phyloP scores from a whole-genome alignment of 2,888 invertebrate species.

The Clanis bilineata region DNA sequence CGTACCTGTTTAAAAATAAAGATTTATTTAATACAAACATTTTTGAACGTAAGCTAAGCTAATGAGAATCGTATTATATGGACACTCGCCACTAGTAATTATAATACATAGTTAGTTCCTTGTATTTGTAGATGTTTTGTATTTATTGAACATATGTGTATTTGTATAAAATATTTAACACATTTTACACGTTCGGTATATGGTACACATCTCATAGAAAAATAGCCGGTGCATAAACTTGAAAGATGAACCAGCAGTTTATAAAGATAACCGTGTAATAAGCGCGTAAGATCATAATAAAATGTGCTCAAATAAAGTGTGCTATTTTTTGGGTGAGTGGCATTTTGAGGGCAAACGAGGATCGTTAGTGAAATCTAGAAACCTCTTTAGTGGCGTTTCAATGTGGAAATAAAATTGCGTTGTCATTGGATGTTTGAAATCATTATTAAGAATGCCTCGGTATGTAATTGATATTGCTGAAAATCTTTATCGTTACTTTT shows the following conservation, averaged over 20 bases:
- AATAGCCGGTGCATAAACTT: not conserved
- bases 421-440: not conserved
- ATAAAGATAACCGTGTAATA: not conserved
- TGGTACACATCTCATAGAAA: too few relatives aligned
- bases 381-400: conserved; percentile 1
- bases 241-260: not conserved
- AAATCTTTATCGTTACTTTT: too few relatives aligned
- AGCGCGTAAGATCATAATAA: not conserved
- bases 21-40: too few relatives aligned
- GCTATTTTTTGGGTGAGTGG: conserved; percentile 2
- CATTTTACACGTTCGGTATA: not conserved
- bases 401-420: conserved; percentile 13
- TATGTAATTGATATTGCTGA: not conserved
- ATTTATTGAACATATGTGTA: too few relatives aligned
- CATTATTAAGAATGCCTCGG: not conserved
- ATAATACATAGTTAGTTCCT: too few relatives aligned
- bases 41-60: too few relatives aligned
- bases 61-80: too few relatives aligned
- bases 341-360: not conserved
- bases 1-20: too few relatives aligned
- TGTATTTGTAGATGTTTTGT: too few relatives aligned
- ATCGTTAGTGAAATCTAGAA: conserved; percentile 8
- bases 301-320: not conserved
- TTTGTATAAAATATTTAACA: too few relatives aligned
- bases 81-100: too few relatives aligned